Base-by-base conservation (phyloP, 1,140 invertebrate species). In the Zophobas morio region DNA sequence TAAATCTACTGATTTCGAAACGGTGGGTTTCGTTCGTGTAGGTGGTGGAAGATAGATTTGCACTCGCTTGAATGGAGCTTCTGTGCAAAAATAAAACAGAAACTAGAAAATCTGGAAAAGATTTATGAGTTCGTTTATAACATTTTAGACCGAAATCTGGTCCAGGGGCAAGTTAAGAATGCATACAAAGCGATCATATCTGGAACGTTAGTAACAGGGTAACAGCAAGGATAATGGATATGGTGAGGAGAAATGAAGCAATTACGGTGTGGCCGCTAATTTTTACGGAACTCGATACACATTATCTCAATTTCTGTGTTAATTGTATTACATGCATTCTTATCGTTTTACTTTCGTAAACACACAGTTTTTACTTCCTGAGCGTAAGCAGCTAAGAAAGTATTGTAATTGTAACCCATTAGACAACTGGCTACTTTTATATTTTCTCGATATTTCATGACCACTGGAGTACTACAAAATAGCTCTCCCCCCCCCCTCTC, bases 111-210 rank as follows among this genome's bases (percentile, higher is more conserved):
- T 66, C 60, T 4, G 36, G 56, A 36, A 2, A 37, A 37, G 56
- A 60, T 60, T 60, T 60, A 60, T 35, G 56, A 36, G 20, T 57
- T 57, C 54, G 54, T 35, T 57, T 57, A 57, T 57, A 46, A 46
- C 42, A 46, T 36, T 60, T 60, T 36, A 36, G 35, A 6, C 34
- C 56, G 4, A 66, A 66, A 66, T 66, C 60, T 66, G 60, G 60
- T 66, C 40, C 60, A 66, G 60, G 32, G n/a, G 8, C 60, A 32
- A 39, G 6, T 39, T 66, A 32, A 33, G 60, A 42, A 66, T 66
- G 60, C 60, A 66, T 66, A 66, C 39, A 39, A 42, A 66, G 35
- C 60, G n/a, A 33, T 42, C 37, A 66, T 42, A 66, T 66, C 6
- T 40, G 60, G 60, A 66, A 66, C 37, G 34, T 6, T 42, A 33